Conservation (phyloP, 2,888 invertebrate species). For the Vesta saturnalis region DNA sequence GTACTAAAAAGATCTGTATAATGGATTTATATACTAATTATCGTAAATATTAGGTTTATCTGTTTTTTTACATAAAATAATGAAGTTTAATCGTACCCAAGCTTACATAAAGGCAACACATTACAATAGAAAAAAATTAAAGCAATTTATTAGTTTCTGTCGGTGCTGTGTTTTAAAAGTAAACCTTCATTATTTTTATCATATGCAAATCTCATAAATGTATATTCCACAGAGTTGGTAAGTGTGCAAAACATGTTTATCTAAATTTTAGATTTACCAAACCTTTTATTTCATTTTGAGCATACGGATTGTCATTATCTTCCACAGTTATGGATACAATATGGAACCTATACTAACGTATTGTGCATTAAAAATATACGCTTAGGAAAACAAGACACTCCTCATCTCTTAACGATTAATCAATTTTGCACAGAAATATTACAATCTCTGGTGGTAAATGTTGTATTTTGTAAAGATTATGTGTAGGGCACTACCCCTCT, state of each 20-base stretch:
- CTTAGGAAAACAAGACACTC: too few relatives aligned
- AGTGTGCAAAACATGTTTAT: conserved; percentile 8
- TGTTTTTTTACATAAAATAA: not conserved
- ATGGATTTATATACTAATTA: too few relatives aligned
- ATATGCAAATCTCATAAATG: conserved; percentile 11
- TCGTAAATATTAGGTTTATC: too few relatives aligned
- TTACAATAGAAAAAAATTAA: not conserved
- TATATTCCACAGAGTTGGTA: conserved; percentile 6
- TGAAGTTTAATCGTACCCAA: not conserved
- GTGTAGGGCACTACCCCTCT: conserved; percentile 16
- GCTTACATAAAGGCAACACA: not conserved
- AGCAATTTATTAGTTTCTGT: not conserved
- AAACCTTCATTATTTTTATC: conserved; percentile 13
- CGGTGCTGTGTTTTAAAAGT: not conserved
- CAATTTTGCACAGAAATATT: not conserved
- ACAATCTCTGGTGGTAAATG: conserved; percentile 14
- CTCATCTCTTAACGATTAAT: conserved; percentile 1
- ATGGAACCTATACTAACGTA: not conserved
- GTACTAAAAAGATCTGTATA: too few relatives aligned
- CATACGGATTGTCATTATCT: not conserved
- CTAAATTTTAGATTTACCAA: conserved; percentile 5
- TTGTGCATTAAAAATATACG: too few relatives aligned
- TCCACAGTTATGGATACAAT: not conserved
- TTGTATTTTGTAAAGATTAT: conserved; percentile 24
- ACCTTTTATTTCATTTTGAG: not conserved